These are phyloP conservation scores for Macaca nemestrina DNA, from an alignment of 2,113 vertebrate species.

Conservation along the genomic window DNA sequence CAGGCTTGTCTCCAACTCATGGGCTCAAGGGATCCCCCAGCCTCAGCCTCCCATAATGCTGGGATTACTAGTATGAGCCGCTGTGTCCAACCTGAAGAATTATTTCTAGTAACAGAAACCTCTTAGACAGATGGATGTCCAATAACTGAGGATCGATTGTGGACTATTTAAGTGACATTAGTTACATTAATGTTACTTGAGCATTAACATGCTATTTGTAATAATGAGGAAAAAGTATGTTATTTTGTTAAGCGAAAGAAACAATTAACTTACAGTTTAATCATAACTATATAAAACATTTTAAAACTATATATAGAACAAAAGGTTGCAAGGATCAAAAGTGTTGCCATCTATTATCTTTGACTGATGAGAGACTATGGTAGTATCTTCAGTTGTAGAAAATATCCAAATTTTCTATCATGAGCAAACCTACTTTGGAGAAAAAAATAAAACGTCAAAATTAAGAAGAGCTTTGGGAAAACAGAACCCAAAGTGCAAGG, in stretches of 20 bases:
- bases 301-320: not conserved
- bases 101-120: not conserved
- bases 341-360: not conserved
- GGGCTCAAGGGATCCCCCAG: too few species aligned
- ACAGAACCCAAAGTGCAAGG: not conserved
- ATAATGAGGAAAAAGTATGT: not conserved
- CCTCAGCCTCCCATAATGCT: too few species aligned
- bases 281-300: not conserved
- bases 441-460: conserved; percentile 1
- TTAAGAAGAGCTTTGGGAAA: not conserved
- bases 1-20: too few species aligned
- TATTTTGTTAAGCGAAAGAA: not conserved
- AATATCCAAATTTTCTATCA: not conserved
- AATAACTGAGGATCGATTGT: not conserved
- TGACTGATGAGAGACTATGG: not conserved
- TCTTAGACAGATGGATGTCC: not conserved
- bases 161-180: not conserved
- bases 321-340: not conserved
- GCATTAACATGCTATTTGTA: not conserved
- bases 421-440: not conserved
- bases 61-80: too few species aligned
- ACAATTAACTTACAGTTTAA: not conserved
- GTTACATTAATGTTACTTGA: not conserved
- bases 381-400: not conserved
- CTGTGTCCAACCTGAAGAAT: not conserved